Percentiles rank a stretch among this genome's conserved stretches.
Evolutionary conservation across 2,888 invertebrate genomes (phyloP).

Genomic region (Lagria hirta): DNA sequence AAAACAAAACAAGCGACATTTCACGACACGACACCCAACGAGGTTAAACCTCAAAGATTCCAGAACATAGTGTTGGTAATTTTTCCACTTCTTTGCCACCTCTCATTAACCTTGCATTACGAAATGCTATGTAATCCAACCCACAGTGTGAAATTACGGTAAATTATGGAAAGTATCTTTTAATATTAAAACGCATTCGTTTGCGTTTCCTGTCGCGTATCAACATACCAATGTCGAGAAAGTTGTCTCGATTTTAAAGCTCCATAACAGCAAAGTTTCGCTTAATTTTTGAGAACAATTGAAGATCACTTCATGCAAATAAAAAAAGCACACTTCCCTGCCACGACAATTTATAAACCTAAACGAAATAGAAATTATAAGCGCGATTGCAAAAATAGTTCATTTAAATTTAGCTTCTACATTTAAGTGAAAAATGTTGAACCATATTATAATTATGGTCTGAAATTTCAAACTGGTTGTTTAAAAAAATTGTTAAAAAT

Average conservation of each 20-base stretch:
- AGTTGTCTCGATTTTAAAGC: slow-evolving; percentile 20
- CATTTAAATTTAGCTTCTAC: too few relatives aligned
- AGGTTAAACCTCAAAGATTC: slow-evolving; percentile 15
- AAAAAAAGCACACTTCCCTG: too few relatives aligned
- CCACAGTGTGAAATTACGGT: slow-evolving; percentile 27
- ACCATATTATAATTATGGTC: too few relatives aligned
- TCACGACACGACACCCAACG: slow-evolving; percentile 17
- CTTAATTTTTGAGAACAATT: too few relatives aligned
- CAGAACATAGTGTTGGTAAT: slow-evolving; percentile 6
- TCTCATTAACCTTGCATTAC: slow-evolving; percentile 26
- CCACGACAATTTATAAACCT: too few relatives aligned
- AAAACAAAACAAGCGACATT: slow-evolving; percentile 12
- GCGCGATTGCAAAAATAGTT: too few relatives aligned
- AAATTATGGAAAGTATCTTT: slow-evolving; percentile 26
- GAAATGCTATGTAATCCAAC: slow-evolving; percentile 22
- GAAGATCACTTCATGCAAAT: too few relatives aligned
- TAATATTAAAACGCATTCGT: slow-evolving; percentile 22
- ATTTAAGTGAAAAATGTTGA: too few relatives aligned
- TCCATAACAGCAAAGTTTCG: too few relatives aligned
- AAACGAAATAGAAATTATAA: too few relatives aligned
- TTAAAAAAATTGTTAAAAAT: too few relatives aligned
- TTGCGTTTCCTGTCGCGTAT: slow-evolving; percentile 30
- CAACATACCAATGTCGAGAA: slow-evolving; percentile 25
- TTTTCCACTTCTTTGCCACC: slow-evolving; percentile 14
- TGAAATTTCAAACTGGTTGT: too few relatives aligned